Base-by-base conservation (phyloP, 1,140 invertebrate genomes). In the Trachymyrmex septentrionalis region DNA sequence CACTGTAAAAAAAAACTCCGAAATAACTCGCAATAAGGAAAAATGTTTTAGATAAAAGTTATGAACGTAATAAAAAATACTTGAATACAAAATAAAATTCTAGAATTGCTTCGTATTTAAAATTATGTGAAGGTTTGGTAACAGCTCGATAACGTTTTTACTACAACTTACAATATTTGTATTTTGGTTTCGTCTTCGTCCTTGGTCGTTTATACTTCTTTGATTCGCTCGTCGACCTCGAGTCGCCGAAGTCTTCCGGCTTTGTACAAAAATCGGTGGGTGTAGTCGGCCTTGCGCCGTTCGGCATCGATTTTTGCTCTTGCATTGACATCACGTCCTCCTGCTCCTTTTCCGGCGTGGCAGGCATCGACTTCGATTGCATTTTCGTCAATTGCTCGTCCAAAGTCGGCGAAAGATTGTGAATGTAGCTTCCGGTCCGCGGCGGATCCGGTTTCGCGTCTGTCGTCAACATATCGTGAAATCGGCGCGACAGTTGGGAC, bases 391-490 rank as follows among this genome's bases (percentile, higher is more conserved):
- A 44, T 30, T 63, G 30, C 7, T 69, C 34, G 3, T 85, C 78
- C n/a, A 7, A 0, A 0, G 53, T 30, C 27, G 80, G n/a, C 27
- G 63, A 9, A 59, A 84, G 50, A 86, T 88, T 86, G 34, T 90
- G 77, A 6, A 86, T 85, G 30, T 88, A 78, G 19, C 77, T 85
- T 1, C 67, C 30, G 19, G 77, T 72, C 3, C 91, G 73, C 3
- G 92, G 92, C 21, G 92, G 92, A 81, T 92, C 88, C 1, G 92
- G 87, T 84, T 78, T 92, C 7, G 90, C 89, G 34, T 92, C 92
- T 1, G 92, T 91, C 24, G 91, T 92, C 59, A 92, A 77, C 89
- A 91, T 81, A 2, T 67, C 44, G 21, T 91, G 86, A 76, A 93
- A 85, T 16, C 92, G 88, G 16, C 91, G 91, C 19, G 88, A 88